Percentiles rank a stretch among this genome's conserved stretches.
These are phyloP conservation scores for Polypedilum vanderplanki DNA, from an alignment of 1,140 invertebrate species.

Conservation along the genomic window DNA sequence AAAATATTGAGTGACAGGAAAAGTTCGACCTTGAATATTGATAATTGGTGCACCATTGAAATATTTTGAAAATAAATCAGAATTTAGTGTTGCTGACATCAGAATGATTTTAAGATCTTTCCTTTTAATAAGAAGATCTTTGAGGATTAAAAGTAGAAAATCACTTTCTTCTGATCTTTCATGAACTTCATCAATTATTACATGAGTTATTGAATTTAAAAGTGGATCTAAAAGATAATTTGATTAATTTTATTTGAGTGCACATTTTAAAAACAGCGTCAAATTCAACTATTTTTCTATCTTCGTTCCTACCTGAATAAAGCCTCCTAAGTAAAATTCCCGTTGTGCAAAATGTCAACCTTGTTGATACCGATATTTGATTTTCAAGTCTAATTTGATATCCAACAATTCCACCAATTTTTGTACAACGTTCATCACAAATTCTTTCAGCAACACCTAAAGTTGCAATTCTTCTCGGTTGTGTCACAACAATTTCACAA, in stretches of 20 bases:
- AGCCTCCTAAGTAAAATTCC: slow-evolving; percentile 79
- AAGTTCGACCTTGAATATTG: slow-evolving; percentile 71
- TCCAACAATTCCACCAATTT: slow-evolving; percentile 72
- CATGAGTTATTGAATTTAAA: slow-evolving; percentile 63
- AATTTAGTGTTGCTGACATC: slow-evolving; percentile 83
- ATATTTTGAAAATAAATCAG: slow-evolving; percentile 69
- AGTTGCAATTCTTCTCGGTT: slow-evolving; percentile 86
- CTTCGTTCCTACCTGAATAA: slow-evolving; percentile 50
- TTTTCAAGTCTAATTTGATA: slow-evolving; percentile 78
- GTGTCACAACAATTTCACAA: slow-evolving; percentile 74
- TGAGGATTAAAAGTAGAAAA: slow-evolving; percentile 73
- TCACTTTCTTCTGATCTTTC: slow-evolving; percentile 84
- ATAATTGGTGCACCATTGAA: slow-evolving; percentile 63
- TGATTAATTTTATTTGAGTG: no score
- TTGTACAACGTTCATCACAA: slow-evolving; percentile 74
- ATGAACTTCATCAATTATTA: slow-evolving; percentile 88
- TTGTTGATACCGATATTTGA: slow-evolving; percentile 67
- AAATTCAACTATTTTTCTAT: no score
- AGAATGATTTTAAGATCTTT: slow-evolving; percentile 72
- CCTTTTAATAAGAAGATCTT: slow-evolving; percentile 58
- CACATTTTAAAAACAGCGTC: no score
- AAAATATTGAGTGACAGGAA: slow-evolving; percentile 71
- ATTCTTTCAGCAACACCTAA: slow-evolving; percentile 87
- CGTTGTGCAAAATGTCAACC: slow-evolving; percentile 82
- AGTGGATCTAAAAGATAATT: slow-evolving; percentile 56